Evolutionary conservation across 2,113 vertebrate species (phyloP).

Genomic region (Gasterosteus nipponicus): DNA sequence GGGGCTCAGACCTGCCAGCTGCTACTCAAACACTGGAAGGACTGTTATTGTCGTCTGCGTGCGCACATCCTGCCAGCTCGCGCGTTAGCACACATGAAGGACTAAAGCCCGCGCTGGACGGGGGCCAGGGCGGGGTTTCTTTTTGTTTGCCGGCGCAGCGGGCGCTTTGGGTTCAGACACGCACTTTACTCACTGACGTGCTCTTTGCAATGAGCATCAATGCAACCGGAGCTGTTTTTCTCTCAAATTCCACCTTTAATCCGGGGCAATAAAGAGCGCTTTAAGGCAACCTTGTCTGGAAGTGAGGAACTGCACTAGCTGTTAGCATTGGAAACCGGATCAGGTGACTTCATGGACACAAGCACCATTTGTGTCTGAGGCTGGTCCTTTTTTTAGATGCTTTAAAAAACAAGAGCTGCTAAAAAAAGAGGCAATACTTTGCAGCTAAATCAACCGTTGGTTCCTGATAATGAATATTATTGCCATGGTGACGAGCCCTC

Average conservation of each 20-base stretch:
- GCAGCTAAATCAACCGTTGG: neutral
- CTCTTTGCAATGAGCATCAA: slow-evolving; percentile 3
- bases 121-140: slow-evolving; percentile 20
- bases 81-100: slow-evolving; percentile 35
- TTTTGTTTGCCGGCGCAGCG: slow-evolving; percentile 28
- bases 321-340: no score
- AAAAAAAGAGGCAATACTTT: no score
- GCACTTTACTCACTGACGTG: slow-evolving; percentile 14
- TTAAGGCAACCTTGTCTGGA: neutral
- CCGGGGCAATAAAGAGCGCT: neutral
- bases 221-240: slow-evolving; percentile 10
- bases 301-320: no score
- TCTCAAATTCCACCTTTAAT: neutral
- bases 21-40: slow-evolving; percentile 59
- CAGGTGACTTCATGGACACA: neutral
- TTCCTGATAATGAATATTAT: no score
- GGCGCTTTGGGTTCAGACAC: slow-evolving; percentile 26
- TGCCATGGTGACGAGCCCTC: no score
- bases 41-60: slow-evolving; percentile 56
- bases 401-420: no score
- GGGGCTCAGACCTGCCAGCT: slow-evolving; percentile 56
- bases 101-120: slow-evolving; percentile 22
- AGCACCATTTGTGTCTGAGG: neutral
- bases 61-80: slow-evolving; percentile 49
- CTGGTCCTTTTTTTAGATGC: no score